A percentile compares a stretch with the other conserved stretches of the same genome.
phyloP scores from a whole-genome alignment of 2,113 vertebrate species.

The Copsychus sechellarum region DNA sequence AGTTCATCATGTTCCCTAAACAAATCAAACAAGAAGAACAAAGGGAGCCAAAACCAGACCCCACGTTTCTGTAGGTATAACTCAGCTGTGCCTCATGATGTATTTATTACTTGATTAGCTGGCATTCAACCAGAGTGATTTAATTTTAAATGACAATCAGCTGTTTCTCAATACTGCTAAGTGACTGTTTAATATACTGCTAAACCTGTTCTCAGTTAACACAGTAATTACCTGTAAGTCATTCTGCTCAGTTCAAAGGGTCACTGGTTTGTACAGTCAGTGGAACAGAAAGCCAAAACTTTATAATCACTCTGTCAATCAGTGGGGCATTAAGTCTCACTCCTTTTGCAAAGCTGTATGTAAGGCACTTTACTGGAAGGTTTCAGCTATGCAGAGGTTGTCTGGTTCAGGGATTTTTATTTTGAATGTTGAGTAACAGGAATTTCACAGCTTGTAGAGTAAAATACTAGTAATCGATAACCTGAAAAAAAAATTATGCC shows the following conservation, averaged over 20 bases:
- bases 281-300: not conserved
- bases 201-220: constrained; percentile 15
- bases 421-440: not conserved
- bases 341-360: not conserved
- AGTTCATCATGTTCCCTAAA: not conserved
- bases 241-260: not conserved
- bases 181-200: not conserved
- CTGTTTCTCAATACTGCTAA: not conserved
- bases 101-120: not conserved
- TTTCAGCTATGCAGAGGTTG: not conserved
- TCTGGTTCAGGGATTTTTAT: not conserved
- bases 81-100: not conserved
- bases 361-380: not conserved
- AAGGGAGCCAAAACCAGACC: not conserved
- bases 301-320: not conserved
- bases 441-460: not conserved
- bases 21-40: not conserved
- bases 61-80: not conserved
- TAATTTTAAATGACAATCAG: constrained; percentile 1
- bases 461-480: not conserved
- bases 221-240: not conserved
- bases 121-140: not conserved
- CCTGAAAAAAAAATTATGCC: not conserved
- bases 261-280: not conserved
- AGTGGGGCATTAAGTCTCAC: not conserved